These are phyloP conservation scores for Lineus longissimus DNA, from an alignment of 1,140 invertebrate genomes.

Conservation along the genomic window DNA sequence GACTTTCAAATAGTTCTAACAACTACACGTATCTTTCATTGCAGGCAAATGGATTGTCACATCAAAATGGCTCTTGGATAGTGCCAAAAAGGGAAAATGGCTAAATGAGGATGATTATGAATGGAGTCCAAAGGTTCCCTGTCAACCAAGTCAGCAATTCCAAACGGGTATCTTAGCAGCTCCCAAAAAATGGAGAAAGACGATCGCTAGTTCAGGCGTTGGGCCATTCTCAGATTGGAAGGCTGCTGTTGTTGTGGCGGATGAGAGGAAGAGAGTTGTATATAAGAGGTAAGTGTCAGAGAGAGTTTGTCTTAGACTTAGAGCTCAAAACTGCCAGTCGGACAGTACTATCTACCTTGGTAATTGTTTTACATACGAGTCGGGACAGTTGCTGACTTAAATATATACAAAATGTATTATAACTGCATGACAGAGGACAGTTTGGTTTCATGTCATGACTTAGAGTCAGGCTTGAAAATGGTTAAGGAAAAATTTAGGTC, in stretches of 20 bases:
- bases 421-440: too few species aligned
- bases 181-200: conserved; percentile 26
- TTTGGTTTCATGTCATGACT: too few species aligned
- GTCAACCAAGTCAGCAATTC: background rate
- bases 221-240: conserved; percentile 31
- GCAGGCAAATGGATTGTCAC: conserved; percentile 28
- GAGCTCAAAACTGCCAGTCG: background rate
- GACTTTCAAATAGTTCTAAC: too few species aligned
- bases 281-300: conserved; percentile 24
- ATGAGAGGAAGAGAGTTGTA: conserved; percentile 18
- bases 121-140: conserved; percentile 20
- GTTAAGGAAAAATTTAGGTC: too few species aligned
- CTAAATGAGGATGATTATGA: conserved; percentile 30
- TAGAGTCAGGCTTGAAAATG: too few species aligned
- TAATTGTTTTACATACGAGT: background rate
- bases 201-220: conserved; percentile 15
- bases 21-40: background rate
- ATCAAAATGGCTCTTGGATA: conserved; percentile 21
- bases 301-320: background rate
- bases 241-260: conserved; percentile 26
- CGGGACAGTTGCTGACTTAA: too few species aligned
- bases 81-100: conserved; percentile 19
- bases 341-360: background rate
- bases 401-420: too few species aligned
- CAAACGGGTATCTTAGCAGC: conserved; percentile 14